Evolutionary conservation across 2,888 invertebrate species (phyloP), one percentile per base, ranked within the genome.

Genomic region (Boloria selene): DNA sequence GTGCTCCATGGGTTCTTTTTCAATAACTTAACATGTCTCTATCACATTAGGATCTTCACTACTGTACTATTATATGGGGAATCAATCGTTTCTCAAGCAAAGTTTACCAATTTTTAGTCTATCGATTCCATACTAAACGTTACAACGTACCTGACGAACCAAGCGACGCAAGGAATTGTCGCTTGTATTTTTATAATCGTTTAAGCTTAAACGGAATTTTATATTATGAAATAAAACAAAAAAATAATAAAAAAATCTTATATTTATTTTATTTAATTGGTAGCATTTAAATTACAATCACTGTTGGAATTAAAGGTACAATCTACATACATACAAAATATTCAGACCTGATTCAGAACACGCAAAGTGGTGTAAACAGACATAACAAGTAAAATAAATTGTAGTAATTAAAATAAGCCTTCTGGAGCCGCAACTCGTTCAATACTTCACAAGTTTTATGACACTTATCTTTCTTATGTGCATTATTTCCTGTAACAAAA

Each of bases 401-500:
- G 54, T 10, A 7, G 6, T 69, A 67, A 65, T 52, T 63, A 67
- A 69, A 61, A 59, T 64, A 53, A 59, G 64, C 60, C 63, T 22
- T 53, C 56, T 26, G 10, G 4, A 45, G 63, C 60, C 51, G 51
- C 52, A 59, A 62, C 16, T 59, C 45, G 31, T 67, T 50, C 59
- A 26, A 61, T 42, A 42, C 62, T 60, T 60, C 66, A 58, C 60
- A 61, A 31, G n/a, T 18, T 45, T n/a, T 54, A 55, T 55, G 38
- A 53, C 50, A 63, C 13, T 10, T 51, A 17, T 47, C 50, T 45
- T 65, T 59, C 67, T 61, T 63, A 45, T 18, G 49, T 68, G 47
- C 66, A 65, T 87, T 87, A 91, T 87, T 91, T 91, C 78, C 90
- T 91, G 88, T 66, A 90, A 88, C 74, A 72, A 73, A 64, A 65